A percentile compares a stretch with the other conserved stretches of the same genome.
phyloP scores from a whole-genome alignment of 2,888 invertebrate species.

The Marasmarcha lunaedactyla region DNA sequence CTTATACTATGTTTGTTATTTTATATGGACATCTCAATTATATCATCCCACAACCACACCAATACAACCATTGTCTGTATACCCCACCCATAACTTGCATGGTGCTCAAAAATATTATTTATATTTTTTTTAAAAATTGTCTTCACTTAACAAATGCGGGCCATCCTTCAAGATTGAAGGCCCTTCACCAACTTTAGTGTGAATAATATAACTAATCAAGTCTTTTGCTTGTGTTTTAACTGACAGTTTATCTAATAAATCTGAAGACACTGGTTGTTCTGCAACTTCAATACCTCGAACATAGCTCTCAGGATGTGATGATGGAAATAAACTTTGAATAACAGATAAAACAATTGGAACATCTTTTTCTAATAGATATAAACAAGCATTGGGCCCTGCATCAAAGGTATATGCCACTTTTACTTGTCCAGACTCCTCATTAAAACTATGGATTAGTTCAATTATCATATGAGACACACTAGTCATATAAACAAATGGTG shows the following conservation, averaged over 20 bases:
- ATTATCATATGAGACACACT: constrained; percentile 86
- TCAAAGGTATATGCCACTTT: constrained; percentile 97
- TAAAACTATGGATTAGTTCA: constrained; percentile 85
- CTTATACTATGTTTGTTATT: too few species aligned
- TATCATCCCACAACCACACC: too few species aligned
- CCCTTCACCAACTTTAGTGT: constrained; percentile 86
- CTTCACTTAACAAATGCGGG: constrained; percentile 41
- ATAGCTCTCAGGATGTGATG: constrained; percentile 43
- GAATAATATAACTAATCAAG: constrained; percentile 83
- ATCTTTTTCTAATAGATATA: constrained; percentile 84
- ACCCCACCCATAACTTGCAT: too few species aligned
- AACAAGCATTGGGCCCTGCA: constrained; percentile 96
- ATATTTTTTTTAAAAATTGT: too few species aligned
- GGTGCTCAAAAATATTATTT: too few species aligned
- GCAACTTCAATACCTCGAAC: constrained; percentile 32
- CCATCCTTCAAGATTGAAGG: constrained; percentile 67
- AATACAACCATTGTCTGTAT: too few species aligned
- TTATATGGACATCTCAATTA: too few species aligned
- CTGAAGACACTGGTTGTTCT: constrained; percentile 18
- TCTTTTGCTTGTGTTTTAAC: constrained; percentile 56
- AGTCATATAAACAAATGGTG: constrained; percentile 94
- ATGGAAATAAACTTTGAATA: constrained; percentile 80
- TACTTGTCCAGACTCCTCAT: constrained; percentile 72
- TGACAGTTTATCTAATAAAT: constrained; percentile 32
- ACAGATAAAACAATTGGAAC: constrained; percentile 77